Evolutionary conservation across 2,113 vertebrate genomes (phyloP).

Genomic region (Chaenogobius annularis): DNA sequence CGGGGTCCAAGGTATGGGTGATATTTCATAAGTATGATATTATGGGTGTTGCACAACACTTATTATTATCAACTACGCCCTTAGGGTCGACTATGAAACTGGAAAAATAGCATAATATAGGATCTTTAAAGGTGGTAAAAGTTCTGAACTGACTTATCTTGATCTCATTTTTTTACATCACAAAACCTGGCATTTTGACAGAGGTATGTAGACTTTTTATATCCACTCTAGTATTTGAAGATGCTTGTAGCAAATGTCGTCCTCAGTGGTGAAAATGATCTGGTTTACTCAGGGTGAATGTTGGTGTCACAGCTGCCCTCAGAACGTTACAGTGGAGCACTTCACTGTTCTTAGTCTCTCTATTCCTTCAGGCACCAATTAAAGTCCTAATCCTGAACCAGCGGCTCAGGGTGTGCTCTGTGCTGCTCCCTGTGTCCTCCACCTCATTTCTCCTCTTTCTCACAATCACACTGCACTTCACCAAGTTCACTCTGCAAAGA

Average conservation of each 20-base stretch:
- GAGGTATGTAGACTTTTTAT: too few relatives aligned
- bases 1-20: too few relatives aligned
- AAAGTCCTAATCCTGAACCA: constrained; percentile 69
- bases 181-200: too few relatives aligned
- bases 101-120: too few relatives aligned
- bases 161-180: too few relatives aligned
- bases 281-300: constrained; percentile 10
- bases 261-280: neutral
- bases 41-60: too few relatives aligned
- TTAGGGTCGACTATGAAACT: too few relatives aligned
- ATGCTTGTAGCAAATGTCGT: neutral
- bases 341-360: constrained; percentile 55
- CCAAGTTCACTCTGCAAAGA: neutral
- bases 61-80: too few relatives aligned
- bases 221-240: neutral
- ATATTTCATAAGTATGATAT: too few relatives aligned
- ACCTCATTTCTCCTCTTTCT: constrained; percentile 16
- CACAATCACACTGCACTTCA: neutral
- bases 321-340: constrained; percentile 37
- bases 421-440: constrained; percentile 30
- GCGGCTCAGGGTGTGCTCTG: constrained; percentile 30
- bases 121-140: too few relatives aligned
- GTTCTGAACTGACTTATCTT: too few relatives aligned
- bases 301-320: constrained; percentile 47
- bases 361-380: constrained; percentile 78